A percentile compares a stretch with the other conserved stretches of the same genome.
Evolutionary conservation across 2,888 invertebrate species (phyloP).

Genomic region (Latrodectus hesperus): DNA sequence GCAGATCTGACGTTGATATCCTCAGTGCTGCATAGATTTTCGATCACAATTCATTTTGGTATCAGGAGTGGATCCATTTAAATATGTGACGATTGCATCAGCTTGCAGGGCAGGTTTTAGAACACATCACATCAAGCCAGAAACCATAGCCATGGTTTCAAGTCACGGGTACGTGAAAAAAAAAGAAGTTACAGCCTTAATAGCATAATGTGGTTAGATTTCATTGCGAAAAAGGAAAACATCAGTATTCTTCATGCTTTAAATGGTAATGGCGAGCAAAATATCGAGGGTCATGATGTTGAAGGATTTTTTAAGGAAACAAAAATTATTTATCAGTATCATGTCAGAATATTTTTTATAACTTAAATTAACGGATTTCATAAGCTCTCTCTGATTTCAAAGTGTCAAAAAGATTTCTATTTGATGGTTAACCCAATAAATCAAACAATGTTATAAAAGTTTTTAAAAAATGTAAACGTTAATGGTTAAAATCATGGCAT

Average conservation of each 20-base stretch:
- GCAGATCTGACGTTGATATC: slow-evolving; percentile 24
- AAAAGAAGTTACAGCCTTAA: no score
- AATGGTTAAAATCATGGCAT: no score
- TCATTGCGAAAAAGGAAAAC: neutral
- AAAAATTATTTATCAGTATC: slow-evolving; percentile 3
- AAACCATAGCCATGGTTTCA: slow-evolving; percentile 9
- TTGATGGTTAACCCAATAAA: no score
- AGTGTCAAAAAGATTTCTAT: no score
- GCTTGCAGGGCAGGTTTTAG: no score
- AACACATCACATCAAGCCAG: neutral
- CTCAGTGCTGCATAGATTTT: neutral
- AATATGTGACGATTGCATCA: no score
- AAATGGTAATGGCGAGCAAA: no score
- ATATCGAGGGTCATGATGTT: slow-evolving; percentile 7
- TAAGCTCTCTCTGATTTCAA: neutral
- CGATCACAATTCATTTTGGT: no score
- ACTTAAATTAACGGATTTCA: neutral
- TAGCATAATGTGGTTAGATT: no score
- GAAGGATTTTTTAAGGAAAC: slow-evolving; percentile 20
- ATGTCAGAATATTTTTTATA: neutral
- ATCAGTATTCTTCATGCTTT: neutral
- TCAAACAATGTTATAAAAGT: no score
- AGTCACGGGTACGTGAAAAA: slow-evolving; percentile 5
- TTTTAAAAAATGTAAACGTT: no score
- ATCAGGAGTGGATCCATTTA: no score